phyloP scores from a whole-genome alignment of 2,113 vertebrate genomes.

The Phaetusa simplex region DNA sequence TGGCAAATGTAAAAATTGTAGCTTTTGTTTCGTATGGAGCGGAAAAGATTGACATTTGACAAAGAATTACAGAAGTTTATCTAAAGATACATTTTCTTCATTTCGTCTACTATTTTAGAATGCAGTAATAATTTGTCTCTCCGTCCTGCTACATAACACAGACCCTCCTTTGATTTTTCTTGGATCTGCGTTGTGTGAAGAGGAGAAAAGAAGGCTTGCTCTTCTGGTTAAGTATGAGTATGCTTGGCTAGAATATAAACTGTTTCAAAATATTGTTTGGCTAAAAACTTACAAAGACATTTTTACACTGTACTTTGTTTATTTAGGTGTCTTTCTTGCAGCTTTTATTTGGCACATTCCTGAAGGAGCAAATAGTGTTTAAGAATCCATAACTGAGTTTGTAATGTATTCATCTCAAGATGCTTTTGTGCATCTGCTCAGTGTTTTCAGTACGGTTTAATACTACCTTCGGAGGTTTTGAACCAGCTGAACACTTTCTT shows the following conservation, averaged over 20 bases:
- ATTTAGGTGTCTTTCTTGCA: constrained; percentile 47
- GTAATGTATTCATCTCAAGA: constrained; percentile 33
- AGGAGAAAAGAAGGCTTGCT: background rate
- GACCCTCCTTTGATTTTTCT: background rate
- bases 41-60: background rate
- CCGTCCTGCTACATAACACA: background rate
- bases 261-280: constrained; percentile 32
- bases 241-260: constrained; percentile 28
- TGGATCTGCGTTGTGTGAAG: constrained; percentile 9
- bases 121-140: background rate
- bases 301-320: constrained; percentile 54
- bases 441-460: constrained; percentile 48
- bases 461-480: constrained; percentile 42
- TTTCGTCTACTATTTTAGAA: background rate
- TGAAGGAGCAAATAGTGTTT: constrained; percentile 45
- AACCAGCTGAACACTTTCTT: background rate
- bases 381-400: constrained; percentile 22
- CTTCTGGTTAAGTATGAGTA: constrained; percentile 8
- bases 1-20: background rate
- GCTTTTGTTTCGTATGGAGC: background rate
- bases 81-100: background rate
- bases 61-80: background rate
- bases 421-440: constrained; percentile 56
- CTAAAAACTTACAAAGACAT: constrained; percentile 4
- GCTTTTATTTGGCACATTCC: constrained; percentile 61